phyloP scores from a whole-genome alignment of 2,797 vertebrate genomes.

The Sebastes cheni region DNA sequence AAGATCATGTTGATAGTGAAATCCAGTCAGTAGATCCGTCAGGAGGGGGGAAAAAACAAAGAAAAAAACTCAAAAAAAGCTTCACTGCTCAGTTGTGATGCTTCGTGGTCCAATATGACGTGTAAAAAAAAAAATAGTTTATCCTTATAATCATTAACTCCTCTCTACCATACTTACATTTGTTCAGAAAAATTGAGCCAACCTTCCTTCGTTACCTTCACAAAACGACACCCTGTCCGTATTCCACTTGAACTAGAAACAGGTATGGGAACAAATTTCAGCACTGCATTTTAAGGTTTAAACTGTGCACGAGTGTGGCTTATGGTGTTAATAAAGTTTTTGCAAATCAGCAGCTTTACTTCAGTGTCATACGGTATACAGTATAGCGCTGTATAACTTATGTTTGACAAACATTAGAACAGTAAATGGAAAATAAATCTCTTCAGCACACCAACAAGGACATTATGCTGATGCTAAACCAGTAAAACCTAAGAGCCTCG shows the following conservation, averaged over 20 bases:
- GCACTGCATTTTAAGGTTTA: slow-evolving; percentile 63
- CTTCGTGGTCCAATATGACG: slow-evolving; percentile 23
- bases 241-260: slow-evolving; percentile 56
- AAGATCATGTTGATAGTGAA: slow-evolving; percentile 17
- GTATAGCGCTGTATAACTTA: slow-evolving; percentile 83
- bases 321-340: slow-evolving; percentile 83
- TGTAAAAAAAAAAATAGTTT: not conserved
- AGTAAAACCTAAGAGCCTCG: slow-evolving; percentile 89
- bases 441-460: slow-evolving; percentile 90
- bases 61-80: slow-evolving; percentile 9
- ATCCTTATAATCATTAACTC: slow-evolving; percentile 20
- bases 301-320: slow-evolving; percentile 72
- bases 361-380: slow-evolving; percentile 87
- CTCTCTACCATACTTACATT: slow-evolving; percentile 38
- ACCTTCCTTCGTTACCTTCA: slow-evolving; percentile 22
- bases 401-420: slow-evolving; percentile 85
- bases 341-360: slow-evolving; percentile 91
- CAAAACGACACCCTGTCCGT: slow-evolving; percentile 24
- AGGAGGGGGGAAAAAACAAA: slow-evolving; percentile 6
- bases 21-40: slow-evolving; percentile 40
- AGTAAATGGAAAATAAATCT: slow-evolving; percentile 81
- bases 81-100: slow-evolving; percentile 38
- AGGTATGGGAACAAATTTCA: slow-evolving; percentile 61
- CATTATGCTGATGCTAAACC: slow-evolving; percentile 91
- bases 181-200: slow-evolving; percentile 47